Evolutionary conservation across 2,888 invertebrate species (phyloP).

Genomic region (Hanleya hanleyi): DNA sequence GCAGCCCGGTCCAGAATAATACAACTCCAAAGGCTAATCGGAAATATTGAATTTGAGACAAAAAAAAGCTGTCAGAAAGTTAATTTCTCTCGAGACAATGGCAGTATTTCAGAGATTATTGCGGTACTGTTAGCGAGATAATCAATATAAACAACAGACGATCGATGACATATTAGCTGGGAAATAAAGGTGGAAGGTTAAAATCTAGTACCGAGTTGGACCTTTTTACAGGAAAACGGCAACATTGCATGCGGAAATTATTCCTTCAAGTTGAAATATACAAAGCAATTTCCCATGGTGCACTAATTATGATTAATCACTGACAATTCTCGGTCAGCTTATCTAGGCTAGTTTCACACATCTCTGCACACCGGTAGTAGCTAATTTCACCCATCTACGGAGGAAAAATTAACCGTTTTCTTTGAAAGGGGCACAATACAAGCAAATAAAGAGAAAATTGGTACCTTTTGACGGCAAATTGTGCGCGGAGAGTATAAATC

Average conservation of each 20-base stretch:
- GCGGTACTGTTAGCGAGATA: no score
- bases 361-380: neutral
- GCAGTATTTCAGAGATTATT: no score
- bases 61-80: no score
- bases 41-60: no score
- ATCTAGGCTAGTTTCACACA: neutral
- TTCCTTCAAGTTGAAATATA: neutral
- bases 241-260: constrained; percentile 3
- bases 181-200: no score
- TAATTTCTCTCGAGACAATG: no score
- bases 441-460: neutral
- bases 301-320: neutral
- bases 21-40: no score
- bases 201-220: no score
- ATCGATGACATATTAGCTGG: no score
- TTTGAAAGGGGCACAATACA: neutral
- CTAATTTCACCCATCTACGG: neutral
- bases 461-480: neutral
- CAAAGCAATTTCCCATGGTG: neutral
- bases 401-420: neutral
- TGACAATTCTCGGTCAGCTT: no score
- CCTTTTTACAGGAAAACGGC: neutral
- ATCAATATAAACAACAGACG: no score
- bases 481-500: neutral
- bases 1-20: no score